Percentiles rank a stretch among this genome's conserved stretches.
phyloP scores from a whole-genome alignment of 2,113 vertebrate species.

The Perognathus longimembris region DNA sequence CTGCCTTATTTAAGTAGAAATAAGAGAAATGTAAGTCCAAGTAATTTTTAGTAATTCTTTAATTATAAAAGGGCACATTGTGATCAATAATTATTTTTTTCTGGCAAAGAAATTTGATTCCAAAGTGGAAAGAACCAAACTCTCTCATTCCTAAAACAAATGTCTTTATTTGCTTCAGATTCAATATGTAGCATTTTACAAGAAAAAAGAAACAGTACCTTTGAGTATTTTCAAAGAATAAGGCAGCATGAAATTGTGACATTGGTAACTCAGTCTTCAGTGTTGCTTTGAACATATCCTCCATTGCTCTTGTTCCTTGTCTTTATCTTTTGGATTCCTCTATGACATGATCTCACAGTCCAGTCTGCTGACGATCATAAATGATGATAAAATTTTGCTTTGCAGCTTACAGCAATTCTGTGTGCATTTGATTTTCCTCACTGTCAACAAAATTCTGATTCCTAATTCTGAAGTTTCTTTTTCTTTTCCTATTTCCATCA shows the following conservation, averaged over 20 bases:
- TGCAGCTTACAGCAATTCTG: rapidly evolving
- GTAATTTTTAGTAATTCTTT: background rate
- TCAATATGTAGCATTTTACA: background rate
- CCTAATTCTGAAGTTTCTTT: background rate
- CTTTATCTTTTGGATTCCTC: background rate
- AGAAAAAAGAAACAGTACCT: background rate
- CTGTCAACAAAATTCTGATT: background rate
- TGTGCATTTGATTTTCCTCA: background rate
- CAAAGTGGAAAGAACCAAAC: background rate
- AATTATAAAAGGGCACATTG: background rate
- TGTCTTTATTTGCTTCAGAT: background rate
- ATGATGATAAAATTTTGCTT: background rate
- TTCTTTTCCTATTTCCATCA: background rate
- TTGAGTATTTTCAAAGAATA: background rate
- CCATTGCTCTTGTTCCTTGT: background rate
- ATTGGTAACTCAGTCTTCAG: background rate
- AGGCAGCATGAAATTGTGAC: background rate
- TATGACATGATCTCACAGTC: background rate
- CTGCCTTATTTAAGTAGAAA: background rate
- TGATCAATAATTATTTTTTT: background rate
- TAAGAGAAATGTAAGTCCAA: background rate
- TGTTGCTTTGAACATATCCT: background rate
- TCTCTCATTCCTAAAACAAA: background rate
- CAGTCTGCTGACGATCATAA: background rate
- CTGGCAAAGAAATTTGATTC: background rate